phyloP scores from a whole-genome alignment of 2,797 vertebrate species.

The Sebastes nivosus region DNA sequence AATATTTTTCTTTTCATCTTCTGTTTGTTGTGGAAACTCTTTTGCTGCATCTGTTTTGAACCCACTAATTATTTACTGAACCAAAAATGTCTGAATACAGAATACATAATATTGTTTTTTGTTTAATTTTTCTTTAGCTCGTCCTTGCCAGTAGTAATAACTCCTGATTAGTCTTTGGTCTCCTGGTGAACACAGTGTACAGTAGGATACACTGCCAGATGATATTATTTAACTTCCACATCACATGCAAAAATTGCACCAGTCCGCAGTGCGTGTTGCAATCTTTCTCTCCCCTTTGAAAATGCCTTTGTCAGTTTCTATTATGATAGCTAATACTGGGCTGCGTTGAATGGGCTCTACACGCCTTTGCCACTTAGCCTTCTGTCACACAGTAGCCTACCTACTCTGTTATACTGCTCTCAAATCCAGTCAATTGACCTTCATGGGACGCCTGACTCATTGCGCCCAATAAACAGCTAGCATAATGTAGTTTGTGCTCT shows the following conservation, averaged over 20 bases:
- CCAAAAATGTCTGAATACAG: not conserved
- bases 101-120: not conserved
- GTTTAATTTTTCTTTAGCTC: not conserved
- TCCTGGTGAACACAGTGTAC: conserved; percentile 20
- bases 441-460: conserved; percentile 71
- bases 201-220: conserved; percentile 33
- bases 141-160: not conserved
- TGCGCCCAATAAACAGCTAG: conserved; percentile 67
- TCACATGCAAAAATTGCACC: conserved; percentile 56
- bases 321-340: conserved; percentile 61
- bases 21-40: not conserved
- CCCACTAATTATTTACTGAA: not conserved
- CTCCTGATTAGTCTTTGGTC: conserved; percentile 23
- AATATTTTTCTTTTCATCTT: not conserved
- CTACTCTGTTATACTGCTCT: conserved; percentile 65
- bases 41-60: not conserved
- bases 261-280: conserved; percentile 47
- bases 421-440: conserved; percentile 76
- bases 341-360: conserved; percentile 57
- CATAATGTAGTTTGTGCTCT: conserved; percentile 62
- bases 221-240: conserved; percentile 50
- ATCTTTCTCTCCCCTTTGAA: conserved; percentile 46
- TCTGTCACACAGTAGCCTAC: conserved; percentile 59
- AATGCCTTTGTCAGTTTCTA: conserved; percentile 72
- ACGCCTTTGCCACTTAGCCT: conserved; percentile 68